These are phyloP conservation scores for Lophius piscatorius DNA, from an alignment of 2,113 vertebrate genomes.

Conservation along the genomic window DNA sequence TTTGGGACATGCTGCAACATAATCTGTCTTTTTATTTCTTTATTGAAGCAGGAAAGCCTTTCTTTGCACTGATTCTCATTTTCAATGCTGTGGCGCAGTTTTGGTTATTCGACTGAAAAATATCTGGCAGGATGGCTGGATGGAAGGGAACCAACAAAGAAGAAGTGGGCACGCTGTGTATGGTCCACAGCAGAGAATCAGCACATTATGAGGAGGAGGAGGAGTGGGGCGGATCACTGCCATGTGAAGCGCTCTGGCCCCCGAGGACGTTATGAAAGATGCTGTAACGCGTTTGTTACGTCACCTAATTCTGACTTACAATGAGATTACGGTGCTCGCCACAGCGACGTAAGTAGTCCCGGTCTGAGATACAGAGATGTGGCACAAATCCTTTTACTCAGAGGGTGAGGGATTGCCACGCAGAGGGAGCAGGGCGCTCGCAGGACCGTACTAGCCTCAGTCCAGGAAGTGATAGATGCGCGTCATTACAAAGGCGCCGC, in stretches of 20 bases:
- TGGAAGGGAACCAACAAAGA: too few species aligned
- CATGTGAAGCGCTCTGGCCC: conserved; percentile 48
- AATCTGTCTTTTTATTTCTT: too few species aligned
- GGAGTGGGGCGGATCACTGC: conserved; percentile 27
- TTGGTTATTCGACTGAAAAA: conserved; percentile 18
- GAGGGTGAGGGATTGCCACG: conserved; percentile 51
- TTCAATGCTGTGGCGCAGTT: conserved; percentile 11
- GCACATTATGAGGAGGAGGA: conserved; percentile 1
- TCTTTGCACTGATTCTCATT: conserved; percentile 9
- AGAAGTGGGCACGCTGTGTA: too few species aligned
- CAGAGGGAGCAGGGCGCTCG: conserved; percentile 21
- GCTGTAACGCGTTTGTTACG: conserved; percentile 72
- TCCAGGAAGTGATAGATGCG: conserved; percentile 37
- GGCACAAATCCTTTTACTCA: conserved; percentile 69
- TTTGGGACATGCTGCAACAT: too few species aligned
- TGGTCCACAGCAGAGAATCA: too few species aligned
- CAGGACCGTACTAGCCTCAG: conserved; percentile 4
- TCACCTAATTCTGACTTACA: conserved; percentile 69
- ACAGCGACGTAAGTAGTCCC: conserved; percentile 71
- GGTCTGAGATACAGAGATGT: conserved; percentile 69
- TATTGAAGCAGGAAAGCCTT: neutral
- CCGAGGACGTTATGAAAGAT: conserved; percentile 63
- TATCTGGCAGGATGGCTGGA: conserved; percentile 7
- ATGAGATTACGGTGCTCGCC: conserved; percentile 70
- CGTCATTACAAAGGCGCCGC: conserved; percentile 23